Percentiles rank a stretch among this genome's conserved stretches.
These are phyloP conservation scores for Andricus quercusramuli DNA, from an alignment of 2,888 invertebrate species.

Conservation along the genomic window DNA sequence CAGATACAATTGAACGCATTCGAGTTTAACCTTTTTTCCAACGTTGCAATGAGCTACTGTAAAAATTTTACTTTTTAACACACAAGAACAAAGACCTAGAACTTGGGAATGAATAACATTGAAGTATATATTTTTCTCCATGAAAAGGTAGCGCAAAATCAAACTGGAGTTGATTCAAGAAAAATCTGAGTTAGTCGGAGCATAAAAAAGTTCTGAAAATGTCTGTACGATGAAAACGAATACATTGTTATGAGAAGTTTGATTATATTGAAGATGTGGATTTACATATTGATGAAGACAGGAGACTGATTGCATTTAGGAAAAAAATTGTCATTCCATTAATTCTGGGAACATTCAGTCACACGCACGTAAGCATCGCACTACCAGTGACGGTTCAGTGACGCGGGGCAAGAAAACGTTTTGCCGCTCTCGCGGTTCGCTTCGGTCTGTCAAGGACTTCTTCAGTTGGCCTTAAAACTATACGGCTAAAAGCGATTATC, in stretches of 20 bases:
- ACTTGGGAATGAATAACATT: not conserved
- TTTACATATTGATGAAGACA: not conserved
- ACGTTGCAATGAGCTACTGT: not conserved
- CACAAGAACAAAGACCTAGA: not conserved
- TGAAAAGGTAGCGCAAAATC: not conserved
- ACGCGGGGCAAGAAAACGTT: slow-evolving; percentile 59
- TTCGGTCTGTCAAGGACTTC: slow-evolving; percentile 64
- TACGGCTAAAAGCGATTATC: slow-evolving; percentile 58
- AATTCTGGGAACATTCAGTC: slow-evolving; percentile 51
- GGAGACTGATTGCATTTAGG: not conserved
- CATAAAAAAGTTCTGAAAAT: too few species aligned
- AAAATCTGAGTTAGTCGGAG: too few species aligned
- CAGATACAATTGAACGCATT: not conserved
- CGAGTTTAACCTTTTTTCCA: not conserved
- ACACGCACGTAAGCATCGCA: slow-evolving; percentile 52
- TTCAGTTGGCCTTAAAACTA: slow-evolving; percentile 56
- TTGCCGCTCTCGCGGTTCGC: slow-evolving; percentile 60
- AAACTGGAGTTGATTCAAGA: too few species aligned
- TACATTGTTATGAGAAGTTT: not conserved
- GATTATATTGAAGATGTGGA: not conserved
- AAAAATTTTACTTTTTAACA: not conserved
- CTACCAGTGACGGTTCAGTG: slow-evolving; percentile 58
- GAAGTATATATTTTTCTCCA: too few species aligned
- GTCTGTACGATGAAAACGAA: not conserved
- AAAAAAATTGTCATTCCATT: slow-evolving; percentile 51